These are phyloP conservation scores for Copidosoma floridanum DNA, from an alignment of 1,140 invertebrate species.

Conservation along the genomic window DNA sequence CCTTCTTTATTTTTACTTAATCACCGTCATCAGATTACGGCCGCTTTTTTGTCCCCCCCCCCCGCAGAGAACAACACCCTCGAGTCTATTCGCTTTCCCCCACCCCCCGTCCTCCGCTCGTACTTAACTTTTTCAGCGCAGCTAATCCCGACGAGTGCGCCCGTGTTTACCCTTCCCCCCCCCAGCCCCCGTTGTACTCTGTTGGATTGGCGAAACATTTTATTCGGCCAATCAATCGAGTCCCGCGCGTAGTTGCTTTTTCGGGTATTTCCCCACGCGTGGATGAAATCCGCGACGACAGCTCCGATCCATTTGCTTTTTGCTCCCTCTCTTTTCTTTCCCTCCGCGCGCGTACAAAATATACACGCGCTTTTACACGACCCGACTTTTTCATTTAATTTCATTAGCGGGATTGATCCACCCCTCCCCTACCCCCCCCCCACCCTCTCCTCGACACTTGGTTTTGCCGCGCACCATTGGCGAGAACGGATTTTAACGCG, in stretches of 20 bases:
- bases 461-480: slow-evolving; percentile 34
- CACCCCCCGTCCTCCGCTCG: not conserved
- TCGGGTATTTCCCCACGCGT: no score
- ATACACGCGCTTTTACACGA: no score
- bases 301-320: slow-evolving; percentile 7
- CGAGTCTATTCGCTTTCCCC: not conserved
- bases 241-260: not conserved
- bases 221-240: slow-evolving; percentile 4
- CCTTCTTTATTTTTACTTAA: no score
- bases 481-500: slow-evolving; percentile 41
- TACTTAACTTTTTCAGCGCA: not conserved
- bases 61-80: not conserved
- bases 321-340: not conserved
- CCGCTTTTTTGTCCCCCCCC: no score
- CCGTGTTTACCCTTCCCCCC: no score
- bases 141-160: no score
- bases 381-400: slow-evolving; percentile 23
- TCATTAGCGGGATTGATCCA: slow-evolving; percentile 35
- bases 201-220: no score
- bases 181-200: no score
- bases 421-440: slow-evolving; percentile 14
- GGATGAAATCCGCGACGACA: not conserved
- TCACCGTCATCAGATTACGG: no score
- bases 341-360: no score
- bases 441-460: no score